Base-by-base conservation (phyloP, 2,888 invertebrate genomes). In the Emmelina monodactyla region DNA sequence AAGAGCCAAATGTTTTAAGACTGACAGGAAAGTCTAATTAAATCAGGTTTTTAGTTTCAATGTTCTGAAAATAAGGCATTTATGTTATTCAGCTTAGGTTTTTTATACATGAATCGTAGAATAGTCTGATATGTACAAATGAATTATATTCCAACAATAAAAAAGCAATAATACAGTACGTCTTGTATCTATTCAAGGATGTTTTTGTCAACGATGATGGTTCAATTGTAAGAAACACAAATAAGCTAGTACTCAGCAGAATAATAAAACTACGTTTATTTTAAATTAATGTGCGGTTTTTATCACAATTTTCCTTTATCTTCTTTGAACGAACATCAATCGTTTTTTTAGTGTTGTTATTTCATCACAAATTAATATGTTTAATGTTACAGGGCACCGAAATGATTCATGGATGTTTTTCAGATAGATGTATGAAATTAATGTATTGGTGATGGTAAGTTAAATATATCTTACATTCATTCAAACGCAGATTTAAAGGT, bases 1-100 rank as follows among this genome's bases (percentile, higher is more conserved):
- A 69, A 62, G 71, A 72, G 76, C 76, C 78, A 76, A 78, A 78
- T 70, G 66, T 68, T 68, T 67, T 58, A 76, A 79, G 79, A 79
- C 79, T 79, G 79, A 78, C 63, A 65, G 71, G 60, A 14, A 56
- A 60, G 61, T 65, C 64, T 63, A 58, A n/a, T n/a, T n/a, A n/a
- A n/a, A n/a, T n/a, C 25, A 25, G 25, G 50, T 53, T 58, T 57
- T 53, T 54, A 52, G 56, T 62, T 55, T 53, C 53, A 44, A 49
- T 51, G 52, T 49, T 47, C 37, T 14, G 43, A 37, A 41, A 38
- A 42, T 47, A 43, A 36, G 19, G 35, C 32, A 22, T 37, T 16
- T 34, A 12, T 16, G 14, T 33, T 5, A 31, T 32, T 28, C 31
- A 25, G 3, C n/a, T 25, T 25, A 3, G 11, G 25, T 25, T 25